phyloP scores from a whole-genome alignment of 2,113 vertebrate genomes.

The Benitochromis conjunctus region DNA sequence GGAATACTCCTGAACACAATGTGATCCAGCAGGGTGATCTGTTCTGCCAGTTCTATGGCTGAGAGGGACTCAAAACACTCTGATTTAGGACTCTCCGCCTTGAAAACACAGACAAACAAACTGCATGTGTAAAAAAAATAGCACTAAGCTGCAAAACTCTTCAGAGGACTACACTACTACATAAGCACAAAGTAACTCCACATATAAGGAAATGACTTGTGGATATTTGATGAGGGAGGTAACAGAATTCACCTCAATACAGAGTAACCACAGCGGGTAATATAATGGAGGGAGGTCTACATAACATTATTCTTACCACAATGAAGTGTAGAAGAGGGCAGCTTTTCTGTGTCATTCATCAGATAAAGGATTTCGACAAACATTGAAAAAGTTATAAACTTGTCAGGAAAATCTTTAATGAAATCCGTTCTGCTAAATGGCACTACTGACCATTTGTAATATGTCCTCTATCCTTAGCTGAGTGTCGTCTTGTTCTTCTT shows the following conservation, averaged over 20 bases:
- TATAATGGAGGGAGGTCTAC: not conserved
- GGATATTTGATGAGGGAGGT: not conserved
- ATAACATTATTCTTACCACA: conserved; percentile 51
- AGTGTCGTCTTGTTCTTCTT: conserved; percentile 90
- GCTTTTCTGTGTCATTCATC: conserved; percentile 58
- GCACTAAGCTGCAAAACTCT: not conserved
- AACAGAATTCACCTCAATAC: not conserved
- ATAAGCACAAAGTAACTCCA: not conserved
- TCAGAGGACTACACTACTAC: not conserved
- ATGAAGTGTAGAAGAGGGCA: conserved; percentile 71
- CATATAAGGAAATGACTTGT: not conserved
- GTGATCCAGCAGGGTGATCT: conserved; percentile 94
- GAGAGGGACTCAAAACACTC: conserved; percentile 92
- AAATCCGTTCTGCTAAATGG: not conserved
- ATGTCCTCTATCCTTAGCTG: conserved; percentile 91
- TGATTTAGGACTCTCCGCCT: conserved; percentile 82
- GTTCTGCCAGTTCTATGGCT: conserved; percentile 94
- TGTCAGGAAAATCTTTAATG: not conserved
- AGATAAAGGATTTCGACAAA: conserved; percentile 10
- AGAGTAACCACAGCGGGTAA: not conserved
- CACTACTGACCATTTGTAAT: conserved; percentile 82
- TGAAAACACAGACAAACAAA: not conserved
- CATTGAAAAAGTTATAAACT: not conserved
- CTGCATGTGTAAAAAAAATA: no score
- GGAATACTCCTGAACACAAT: conserved; percentile 93